Evolutionary conservation across 2,113 vertebrate species (phyloP), one percentile per base, ranked within the genome.

Genomic region (Rhinichthys klamathensis): DNA sequence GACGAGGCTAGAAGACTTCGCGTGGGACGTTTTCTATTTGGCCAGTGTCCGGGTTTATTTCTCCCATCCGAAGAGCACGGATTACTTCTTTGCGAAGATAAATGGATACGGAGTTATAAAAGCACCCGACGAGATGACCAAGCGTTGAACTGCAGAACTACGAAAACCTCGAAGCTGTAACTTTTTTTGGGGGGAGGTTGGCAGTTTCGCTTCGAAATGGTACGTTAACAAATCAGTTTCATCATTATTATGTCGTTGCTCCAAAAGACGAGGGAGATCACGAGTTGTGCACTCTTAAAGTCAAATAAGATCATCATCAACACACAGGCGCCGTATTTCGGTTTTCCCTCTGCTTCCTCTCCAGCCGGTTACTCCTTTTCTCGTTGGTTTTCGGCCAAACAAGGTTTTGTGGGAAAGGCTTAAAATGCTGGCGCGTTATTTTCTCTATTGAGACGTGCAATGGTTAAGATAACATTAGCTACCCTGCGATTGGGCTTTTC

Each of bases 141-240:
- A 90, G 87, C 93, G 86, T 84, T 93, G 90, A 93, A 88, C 84
- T 72, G 88, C 88, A 78, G 87, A 69, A 74, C 86, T 86, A 88
- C 83, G 89, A 86, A 87, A 86, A 74, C 84, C 69, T 85, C 83
- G 81, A 86, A 88, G 92, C 93, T 92, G 83, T 84, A 92, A 92
- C 91, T 90, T 91, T 41, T 91, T 89, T 83, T 77, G 35, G 73
- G 81, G 79, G 82, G 84, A 85, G 88, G 81, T 85, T 90, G 93
- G 92, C 92, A 90, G 91, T 94, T 92, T 92, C 86, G 92, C 93
- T 90, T 90, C 90, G 93, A 94, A 38, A 96, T 96, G 95, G 95
- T 96, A 95, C 89, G 92, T 93, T 91, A 85, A 85, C 84, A 65
- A 80, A 87, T 84, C 83, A 85, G 85, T 83, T 88, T 88, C 87